Evolutionary conservation across 2,113 vertebrate genomes (phyloP), one percentile per base, ranked within the genome.

Genomic region (Ia io): DNA sequence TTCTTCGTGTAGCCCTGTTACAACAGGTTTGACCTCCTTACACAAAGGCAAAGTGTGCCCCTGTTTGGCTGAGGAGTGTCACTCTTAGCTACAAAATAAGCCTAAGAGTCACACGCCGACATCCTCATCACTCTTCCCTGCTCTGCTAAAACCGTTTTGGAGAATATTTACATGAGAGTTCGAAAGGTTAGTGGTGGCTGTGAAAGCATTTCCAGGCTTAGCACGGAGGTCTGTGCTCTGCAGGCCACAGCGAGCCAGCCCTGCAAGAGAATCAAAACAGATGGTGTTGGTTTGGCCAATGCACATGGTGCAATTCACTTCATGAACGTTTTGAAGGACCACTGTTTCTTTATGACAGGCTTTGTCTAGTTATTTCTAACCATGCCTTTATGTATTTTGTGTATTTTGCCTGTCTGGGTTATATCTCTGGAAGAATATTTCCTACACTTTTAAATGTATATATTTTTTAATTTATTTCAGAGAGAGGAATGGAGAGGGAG

Each of bases 181-280:
- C 25, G 25, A 47, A 32, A 83, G 56, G 35, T 37, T 1, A 13
- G 23, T 56, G 56, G 79, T 35, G 53, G 35, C 35, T 2, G 12
- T 8, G 61, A 51, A 49, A 16, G 40, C 44, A 0, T 10, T 25
- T 9, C 17, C 47, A 56, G 73, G 47, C 85, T 61, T 20, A 1
- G 20, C 7, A 0, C 1, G 22, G 78, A 84, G 49, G 16, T 18
- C 25, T 28, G 12, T 30, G 61, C 76, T 28, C 37, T 9, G 30
- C 12, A 14, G 32, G 40, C 49, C 14, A 0, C 2, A 9, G 35
- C 0, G 13, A 20, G 30, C 77, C 37, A 32, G 22, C 42, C 12
- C 56, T 6, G 14, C 3, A 4, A n/a, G 37, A 59, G 10, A 61
- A 13, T 40, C 13, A 3, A 22, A 35, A 2, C 4, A 37, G n/a